Evolutionary conservation across 37 sponge, comb jelly and placozoan species (phyloP).

Genomic region (Halisarca cf. caerulea): DNA sequence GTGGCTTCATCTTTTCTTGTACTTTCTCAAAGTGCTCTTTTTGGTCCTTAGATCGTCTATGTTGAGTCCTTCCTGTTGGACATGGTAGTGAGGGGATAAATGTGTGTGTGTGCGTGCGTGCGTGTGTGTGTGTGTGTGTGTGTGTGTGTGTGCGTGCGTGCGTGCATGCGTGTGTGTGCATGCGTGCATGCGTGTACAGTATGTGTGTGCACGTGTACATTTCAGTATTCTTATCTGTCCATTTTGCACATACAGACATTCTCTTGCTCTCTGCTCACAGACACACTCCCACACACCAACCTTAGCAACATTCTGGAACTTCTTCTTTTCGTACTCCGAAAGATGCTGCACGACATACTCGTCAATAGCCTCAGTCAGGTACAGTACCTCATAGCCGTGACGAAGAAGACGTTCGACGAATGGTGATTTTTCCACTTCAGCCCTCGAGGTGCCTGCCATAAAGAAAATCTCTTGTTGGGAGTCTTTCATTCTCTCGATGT

Average conservation of each 20-base stretch:
- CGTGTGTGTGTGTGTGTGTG: background rate
- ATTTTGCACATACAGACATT: too few relatives aligned
- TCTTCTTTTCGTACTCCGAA: constrained; percentile 91
- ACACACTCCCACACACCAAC: too few relatives aligned
- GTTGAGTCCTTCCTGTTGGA: constrained; percentile 79
- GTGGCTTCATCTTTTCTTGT: constrained; percentile 77
- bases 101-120: background rate
- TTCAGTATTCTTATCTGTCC: too few relatives aligned
- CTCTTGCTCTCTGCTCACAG: too few relatives aligned
- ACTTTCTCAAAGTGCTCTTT: constrained; percentile 85
- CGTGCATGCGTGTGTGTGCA: background rate
- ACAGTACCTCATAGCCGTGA: constrained; percentile 96
- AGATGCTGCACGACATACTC: constrained; percentile 89
- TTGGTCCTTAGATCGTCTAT: constrained; percentile 78
- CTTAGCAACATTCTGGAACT: constrained; percentile 98
- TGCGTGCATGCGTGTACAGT: background rate
- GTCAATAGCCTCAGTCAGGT: constrained; percentile 93
- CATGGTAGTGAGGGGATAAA: background rate
- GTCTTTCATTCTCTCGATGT: constrained; percentile 96
- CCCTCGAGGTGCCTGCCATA: constrained; percentile 75
- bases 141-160: background rate
- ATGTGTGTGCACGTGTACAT: too few relatives aligned
- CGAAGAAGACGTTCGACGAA: constrained; percentile 94
- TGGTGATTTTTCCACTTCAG: constrained; percentile 85
- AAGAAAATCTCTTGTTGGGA: constrained; percentile 98